Evolutionary conservation across 2,113 vertebrate species (phyloP).

Genomic region (Ctenomys sociabilis): DNA sequence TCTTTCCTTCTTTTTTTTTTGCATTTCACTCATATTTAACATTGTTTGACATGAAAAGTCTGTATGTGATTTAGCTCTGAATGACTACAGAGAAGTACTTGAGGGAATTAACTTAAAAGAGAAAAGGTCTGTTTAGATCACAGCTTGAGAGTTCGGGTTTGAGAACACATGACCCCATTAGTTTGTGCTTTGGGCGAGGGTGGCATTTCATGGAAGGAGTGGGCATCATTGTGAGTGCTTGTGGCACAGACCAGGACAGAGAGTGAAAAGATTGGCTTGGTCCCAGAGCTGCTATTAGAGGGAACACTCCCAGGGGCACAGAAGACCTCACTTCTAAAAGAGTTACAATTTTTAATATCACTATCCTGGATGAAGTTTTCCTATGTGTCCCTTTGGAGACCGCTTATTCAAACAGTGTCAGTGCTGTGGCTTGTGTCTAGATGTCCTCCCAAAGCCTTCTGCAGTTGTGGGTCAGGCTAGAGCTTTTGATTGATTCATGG

Average conservation of each 20-base stretch:
- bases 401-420: not conserved
- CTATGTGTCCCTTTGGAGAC: not conserved
- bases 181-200: not conserved
- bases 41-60: not conserved
- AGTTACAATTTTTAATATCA: not conserved
- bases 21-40: not conserved
- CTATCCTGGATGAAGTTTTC: not conserved
- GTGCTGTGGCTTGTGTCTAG: no score
- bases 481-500: no score
- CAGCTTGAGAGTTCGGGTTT: not conserved
- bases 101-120: not conserved
- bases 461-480: no score
- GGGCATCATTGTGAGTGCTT: no score
- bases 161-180: no score
- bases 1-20: slow-evolving; percentile 6
- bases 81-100: not conserved
- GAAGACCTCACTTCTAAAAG: not conserved
- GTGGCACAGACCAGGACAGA: not conserved
- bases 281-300: not conserved
- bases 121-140: not conserved
- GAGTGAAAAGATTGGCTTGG: not conserved
- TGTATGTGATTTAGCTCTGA: not conserved
- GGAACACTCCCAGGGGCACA: no score
- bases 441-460: no score
- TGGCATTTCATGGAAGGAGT: no score